Base-by-base conservation (phyloP, 2,888 invertebrate species). In the Pycnomerus fuliginosus region DNA sequence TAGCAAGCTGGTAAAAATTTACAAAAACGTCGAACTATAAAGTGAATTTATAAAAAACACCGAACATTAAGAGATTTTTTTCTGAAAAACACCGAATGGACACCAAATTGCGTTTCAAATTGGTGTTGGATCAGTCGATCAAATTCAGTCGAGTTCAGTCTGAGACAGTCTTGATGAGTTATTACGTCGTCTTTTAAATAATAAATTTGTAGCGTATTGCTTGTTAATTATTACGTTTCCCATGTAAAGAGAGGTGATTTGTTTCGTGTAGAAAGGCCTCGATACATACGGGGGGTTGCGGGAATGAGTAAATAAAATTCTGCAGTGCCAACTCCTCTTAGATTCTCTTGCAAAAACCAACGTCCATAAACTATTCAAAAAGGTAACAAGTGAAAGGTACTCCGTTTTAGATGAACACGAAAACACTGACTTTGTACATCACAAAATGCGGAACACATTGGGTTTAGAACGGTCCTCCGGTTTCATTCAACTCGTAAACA, bases 71-170 rank as follows among this genome's bases (percentile, higher is more conserved):
- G 32, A 34, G 39, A 30, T 25, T 38, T 39, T 20, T 34, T 22
- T 28, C 37, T 40, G 29, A 38, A n/a, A 40, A 43, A 37, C 37
- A 42, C 42, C 34, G 46, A 32, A 33, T 44, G 13, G 23, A 37
- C 39, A 44, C 34, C 39, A 39, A 44, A 33, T 38, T 35, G 10
- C 11, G 8, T 10, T 27, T 35, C 30, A 56, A 59, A 58, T 56
- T 61, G 63, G 61, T 65, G 64, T 64, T 54, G 53, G 34, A 46
- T 64, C 64, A 64, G 64, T 64, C 64, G 53, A 60, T 51, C 59
- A 20, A 3, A 25, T 53, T 68, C 68, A 69, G 69, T 69, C 68
- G 56, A 65, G 53, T 60, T 69, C 69, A 69, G 69, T 68, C 68
- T 66, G 57, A 56, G 58, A 65, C 70, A 71, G 70, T 70, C 71